Base-by-base conservation (phyloP, 2,797 vertebrate genomes). In the Pelochelys cantorii region DNA sequence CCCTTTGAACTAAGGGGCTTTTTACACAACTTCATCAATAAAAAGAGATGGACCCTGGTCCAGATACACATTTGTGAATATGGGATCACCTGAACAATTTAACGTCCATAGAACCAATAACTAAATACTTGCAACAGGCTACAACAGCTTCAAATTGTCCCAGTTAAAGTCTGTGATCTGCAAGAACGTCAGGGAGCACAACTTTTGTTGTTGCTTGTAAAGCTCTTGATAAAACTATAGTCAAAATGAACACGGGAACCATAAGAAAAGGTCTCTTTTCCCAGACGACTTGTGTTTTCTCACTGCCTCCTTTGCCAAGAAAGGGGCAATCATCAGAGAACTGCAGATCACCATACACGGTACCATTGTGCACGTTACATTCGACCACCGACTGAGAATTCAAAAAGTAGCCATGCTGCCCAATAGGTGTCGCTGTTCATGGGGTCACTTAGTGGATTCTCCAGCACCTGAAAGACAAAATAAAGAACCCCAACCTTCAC, bases 381-480 rank as follows among this genome's bases (percentile, higher is more conserved):
- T 17, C 5, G 68, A 86, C 59, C 15, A 1, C 91, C 4, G 0
- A 77, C 9, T 29, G 95, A 95, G 83, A 96, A 93, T 52, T 96
- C 93, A 10, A 79, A 95, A 53, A 96, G 94, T 85, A 97, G 84
- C 78, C 53, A 56, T 0, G 94, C 96, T 85, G 91, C 95, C 96
- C 89, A 81, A 81, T 89, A 84, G 0, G 8, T 82, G 7, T 96
- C 92, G 0, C 0, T 23, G 55, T 13, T 2, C 17, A 52, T 4
- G 0, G 86, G 83, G 55, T 75, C 84, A 59, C 37, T 74, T 83
- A 0, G 62, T 13, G 93, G 87, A 89, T 91, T 25, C 85, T 94
- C 75, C 29, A 11, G 20, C 4, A 92, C 87, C 96, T 96, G 89
- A 91, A 96, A 95, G 82, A 96, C 81, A 97, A 4, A 4, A 48